Evolutionary conservation across 23 tunicate species (phyloP).

Genomic region (Ascidia mentula): DNA sequence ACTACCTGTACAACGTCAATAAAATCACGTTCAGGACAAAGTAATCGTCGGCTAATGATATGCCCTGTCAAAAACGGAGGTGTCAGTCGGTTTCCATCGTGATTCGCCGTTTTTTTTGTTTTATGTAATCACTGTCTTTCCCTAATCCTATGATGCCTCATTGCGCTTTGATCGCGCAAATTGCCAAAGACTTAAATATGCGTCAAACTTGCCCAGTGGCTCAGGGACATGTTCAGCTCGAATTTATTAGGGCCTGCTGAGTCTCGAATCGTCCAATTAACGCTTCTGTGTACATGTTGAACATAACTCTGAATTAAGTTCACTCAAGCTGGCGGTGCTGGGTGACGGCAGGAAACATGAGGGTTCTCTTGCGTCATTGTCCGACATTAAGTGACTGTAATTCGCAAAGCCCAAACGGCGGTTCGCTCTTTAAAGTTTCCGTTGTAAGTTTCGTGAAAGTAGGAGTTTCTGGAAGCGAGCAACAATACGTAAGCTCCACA

Average conservation of each 20-base stretch:
- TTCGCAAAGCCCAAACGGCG: background rate
- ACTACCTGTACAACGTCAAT: background rate
- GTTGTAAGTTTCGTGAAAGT: too few relatives aligned
- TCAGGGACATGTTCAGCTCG: constrained; percentile 1
- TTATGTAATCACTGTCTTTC: background rate
- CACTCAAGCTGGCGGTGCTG: background rate
- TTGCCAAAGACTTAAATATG: background rate
- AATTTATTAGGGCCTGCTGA: constrained; percentile 7
- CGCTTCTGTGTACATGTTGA: constrained; percentile 4
- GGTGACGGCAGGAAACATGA: constrained; percentile 12
- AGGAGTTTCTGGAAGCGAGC: too few relatives aligned
- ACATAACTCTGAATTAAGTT: constrained; percentile 3
- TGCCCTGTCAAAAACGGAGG: background rate
- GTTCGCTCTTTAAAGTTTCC: background rate
- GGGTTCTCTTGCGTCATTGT: constrained; percentile 2
- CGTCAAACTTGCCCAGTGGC: background rate
- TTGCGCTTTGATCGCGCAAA: constrained; percentile 1
- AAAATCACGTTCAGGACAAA: constrained; percentile 5
- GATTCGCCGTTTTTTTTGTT: background rate
- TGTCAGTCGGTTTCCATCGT: constrained; percentile 6
- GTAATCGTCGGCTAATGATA: background rate
- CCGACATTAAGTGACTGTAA: background rate
- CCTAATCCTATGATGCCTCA: background rate
- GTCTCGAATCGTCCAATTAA: background rate
- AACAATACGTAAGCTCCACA: too few relatives aligned